phyloP scores from a whole-genome alignment of 2,113 vertebrate species.

The Burhinus oedicnemus region DNA sequence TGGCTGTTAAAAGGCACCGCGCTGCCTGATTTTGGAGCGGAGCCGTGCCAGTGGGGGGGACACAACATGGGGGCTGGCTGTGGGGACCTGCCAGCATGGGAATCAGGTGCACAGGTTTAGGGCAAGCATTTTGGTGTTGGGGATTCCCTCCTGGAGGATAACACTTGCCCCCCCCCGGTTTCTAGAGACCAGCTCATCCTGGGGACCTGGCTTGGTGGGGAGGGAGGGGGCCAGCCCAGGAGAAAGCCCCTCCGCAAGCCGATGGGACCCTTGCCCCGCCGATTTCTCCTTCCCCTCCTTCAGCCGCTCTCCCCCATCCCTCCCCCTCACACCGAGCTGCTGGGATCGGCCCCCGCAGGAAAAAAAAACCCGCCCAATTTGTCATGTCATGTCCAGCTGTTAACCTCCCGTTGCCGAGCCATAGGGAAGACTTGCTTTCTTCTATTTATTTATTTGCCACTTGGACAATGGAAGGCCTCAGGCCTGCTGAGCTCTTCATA shows the following conservation, averaged over 20 bases:
- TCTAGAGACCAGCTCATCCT: background rate
- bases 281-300: constrained; percentile 27
- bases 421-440: constrained; percentile 87
- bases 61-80: background rate
- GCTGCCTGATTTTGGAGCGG: background rate
- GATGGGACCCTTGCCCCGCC: background rate
- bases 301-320: constrained; percentile 17
- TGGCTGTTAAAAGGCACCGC: constrained; percentile 30
- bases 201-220: background rate
- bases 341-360: constrained; percentile 79
- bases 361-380: constrained; percentile 80
- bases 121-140: fast-evolving
- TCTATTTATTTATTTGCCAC: constrained; percentile 93
- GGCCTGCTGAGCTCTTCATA: constrained; percentile 84
- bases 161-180: background rate
- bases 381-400: constrained; percentile 97
- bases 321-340: constrained; percentile 49
- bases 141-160: background rate
- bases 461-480: constrained; percentile 81
- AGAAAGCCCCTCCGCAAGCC: constrained; percentile 1
- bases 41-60: fast-evolving
- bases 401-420: constrained; percentile 86
- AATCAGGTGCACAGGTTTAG: background rate
- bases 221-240: background rate
- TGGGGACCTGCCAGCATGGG: background rate